Percentiles rank a stretch among this genome's conserved stretches.
phyloP scores from a whole-genome alignment of 2,113 vertebrate species.

The Chitala chitala region DNA sequence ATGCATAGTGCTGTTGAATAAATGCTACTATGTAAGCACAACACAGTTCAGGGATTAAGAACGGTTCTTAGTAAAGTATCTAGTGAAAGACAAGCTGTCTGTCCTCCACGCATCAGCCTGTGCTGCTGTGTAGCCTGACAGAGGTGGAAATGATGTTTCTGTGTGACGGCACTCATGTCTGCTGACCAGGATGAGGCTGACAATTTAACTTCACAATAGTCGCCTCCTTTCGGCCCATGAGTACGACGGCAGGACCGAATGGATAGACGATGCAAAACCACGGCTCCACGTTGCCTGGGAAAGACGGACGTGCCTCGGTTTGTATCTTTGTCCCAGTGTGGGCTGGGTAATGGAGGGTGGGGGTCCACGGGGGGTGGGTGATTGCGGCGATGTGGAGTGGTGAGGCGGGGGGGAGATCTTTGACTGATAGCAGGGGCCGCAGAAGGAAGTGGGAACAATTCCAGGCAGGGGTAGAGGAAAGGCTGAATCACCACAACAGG shows the following conservation, averaged over 20 bases:
- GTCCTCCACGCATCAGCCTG: no score
- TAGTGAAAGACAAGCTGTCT: no score
- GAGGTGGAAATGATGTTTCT: no score
- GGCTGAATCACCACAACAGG: conserved; percentile 31
- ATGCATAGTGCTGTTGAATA: no score
- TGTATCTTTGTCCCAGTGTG: background rate
- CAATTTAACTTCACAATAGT: background rate
- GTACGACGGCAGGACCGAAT: background rate
- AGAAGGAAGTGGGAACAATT: conserved; percentile 58
- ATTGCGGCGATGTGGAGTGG: background rate
- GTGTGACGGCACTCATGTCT: no score
- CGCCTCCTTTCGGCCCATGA: no score
- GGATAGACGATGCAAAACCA: no score
- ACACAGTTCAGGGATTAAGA: no score
- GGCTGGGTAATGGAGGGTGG: background rate
- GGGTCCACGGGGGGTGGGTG: no score
- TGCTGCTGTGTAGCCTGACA: no score
- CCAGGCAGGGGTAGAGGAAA: conserved; percentile 53
- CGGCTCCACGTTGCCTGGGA: background rate
- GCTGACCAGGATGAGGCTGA: background rate
- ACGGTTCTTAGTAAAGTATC: no score
- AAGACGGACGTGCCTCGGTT: background rate
- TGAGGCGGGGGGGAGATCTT: conserved; percentile 34
- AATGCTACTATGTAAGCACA: no score
- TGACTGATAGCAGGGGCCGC: conserved; percentile 49